phyloP scores from a whole-genome alignment of 2,113 vertebrate genomes.

The Grammomys surdaster region DNA sequence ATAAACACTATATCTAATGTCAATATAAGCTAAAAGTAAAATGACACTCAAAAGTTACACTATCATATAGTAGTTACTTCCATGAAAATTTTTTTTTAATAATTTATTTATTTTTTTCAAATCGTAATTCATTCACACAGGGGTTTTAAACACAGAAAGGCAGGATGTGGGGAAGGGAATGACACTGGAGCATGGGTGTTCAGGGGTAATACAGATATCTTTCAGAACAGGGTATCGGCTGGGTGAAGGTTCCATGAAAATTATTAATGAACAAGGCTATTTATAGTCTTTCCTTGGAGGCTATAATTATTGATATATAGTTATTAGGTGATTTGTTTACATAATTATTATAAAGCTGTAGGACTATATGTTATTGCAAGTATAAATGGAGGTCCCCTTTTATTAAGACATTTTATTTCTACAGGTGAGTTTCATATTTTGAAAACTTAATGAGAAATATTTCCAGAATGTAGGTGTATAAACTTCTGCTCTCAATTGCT shows the following conservation, averaged over 20 bases:
- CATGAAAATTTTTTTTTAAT: background rate
- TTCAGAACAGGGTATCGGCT: too few relatives aligned
- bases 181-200: too few relatives aligned
- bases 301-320: background rate
- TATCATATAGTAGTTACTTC: background rate
- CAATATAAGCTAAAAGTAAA: background rate
- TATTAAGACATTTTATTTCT: constrained; percentile 14
- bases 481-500: background rate
- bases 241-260: background rate
- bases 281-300: background rate
- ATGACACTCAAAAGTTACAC: background rate
- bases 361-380: background rate
- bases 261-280: background rate
- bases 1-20: constrained; percentile 1
- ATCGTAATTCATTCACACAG: too few relatives aligned
- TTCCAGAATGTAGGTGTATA: background rate
- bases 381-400: background rate
- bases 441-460: background rate
- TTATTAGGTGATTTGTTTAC: background rate
- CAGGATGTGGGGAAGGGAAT: too few relatives aligned
- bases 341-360: background rate
- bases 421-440: background rate
- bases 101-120: too few relatives aligned
- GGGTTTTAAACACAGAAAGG: too few relatives aligned
- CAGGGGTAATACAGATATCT: too few relatives aligned